Evolutionary conservation across 2,888 invertebrate species (phyloP).

Genomic region (Rhabditoides inermis): DNA sequence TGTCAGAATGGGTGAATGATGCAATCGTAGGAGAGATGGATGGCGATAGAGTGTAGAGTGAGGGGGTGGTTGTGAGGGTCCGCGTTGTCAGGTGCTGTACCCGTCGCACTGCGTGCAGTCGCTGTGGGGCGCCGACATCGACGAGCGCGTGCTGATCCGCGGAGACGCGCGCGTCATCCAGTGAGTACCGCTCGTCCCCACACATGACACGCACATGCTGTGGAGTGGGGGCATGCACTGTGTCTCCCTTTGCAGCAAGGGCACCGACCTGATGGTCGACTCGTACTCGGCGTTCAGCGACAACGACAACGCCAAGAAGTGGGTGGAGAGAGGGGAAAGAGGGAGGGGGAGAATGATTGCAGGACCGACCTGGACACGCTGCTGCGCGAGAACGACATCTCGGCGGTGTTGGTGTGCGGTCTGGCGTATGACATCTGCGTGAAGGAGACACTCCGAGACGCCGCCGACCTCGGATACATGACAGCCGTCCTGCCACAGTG

Average conservation of each 20-base stretch:
- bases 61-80: no score
- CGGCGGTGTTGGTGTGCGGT: conserved; percentile 87
- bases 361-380: conserved; percentile 76
- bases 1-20: no score
- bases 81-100: conserved; percentile 70
- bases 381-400: conserved; percentile 70
- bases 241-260: no score
- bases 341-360: conserved; percentile 53
- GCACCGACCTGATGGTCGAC: conserved; percentile 86
- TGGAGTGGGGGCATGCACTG: no score
- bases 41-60: no score
- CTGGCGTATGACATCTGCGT: conserved; percentile 92
- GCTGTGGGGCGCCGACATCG: conserved; percentile 79
- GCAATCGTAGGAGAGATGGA: no score
- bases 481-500: conserved; percentile 38
- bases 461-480: conserved; percentile 33
- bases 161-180: conserved; percentile 44
- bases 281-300: conserved; percentile 98
- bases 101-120: conserved; percentile 91
- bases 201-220: no score
- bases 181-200: no score
- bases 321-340: conserved; percentile 7
- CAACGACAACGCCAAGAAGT: conserved; percentile 69
- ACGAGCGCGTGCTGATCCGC: no score
- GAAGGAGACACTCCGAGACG: conserved; percentile 35